Conservation (phyloP, 2,797 vertebrate genomes). For the Scolopax rusticola region DNA sequence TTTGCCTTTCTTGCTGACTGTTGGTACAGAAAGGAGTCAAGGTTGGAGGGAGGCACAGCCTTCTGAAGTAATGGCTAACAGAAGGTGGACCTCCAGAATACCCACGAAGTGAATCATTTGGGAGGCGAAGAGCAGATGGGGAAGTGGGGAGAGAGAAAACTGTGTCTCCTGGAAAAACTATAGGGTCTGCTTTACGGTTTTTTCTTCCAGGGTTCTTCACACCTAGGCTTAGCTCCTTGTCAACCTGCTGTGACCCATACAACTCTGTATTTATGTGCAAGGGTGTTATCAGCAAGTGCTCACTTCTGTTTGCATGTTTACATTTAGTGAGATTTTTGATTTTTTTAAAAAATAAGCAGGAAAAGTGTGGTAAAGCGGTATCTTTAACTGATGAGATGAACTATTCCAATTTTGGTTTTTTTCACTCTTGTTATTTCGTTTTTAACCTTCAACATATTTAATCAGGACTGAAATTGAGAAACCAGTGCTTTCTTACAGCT, state of each 20-base stretch:
- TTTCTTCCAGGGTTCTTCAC: neutral
- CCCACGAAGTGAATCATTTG: neutral
- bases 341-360: neutral
- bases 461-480: neutral
- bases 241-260: neutral
- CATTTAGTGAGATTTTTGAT: neutral
- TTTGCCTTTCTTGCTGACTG: neutral
- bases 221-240: neutral
- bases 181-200: neutral
- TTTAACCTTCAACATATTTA: neutral
- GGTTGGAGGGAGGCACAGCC: neutral
- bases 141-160: neutral
- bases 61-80: neutral
- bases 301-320: neutral
- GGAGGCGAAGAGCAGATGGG: neutral
- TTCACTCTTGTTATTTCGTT: neutral
- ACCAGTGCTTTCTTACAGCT: neutral
- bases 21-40: neutral
- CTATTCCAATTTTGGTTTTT: neutral
- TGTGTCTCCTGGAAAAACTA: neutral
- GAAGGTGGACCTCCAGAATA: neutral
- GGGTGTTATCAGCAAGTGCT: neutral
- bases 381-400: neutral
- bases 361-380: neutral
- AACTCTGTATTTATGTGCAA: neutral